phyloP scores from a whole-genome alignment of 1,140 invertebrate species.

The Bradynema listronoti region DNA sequence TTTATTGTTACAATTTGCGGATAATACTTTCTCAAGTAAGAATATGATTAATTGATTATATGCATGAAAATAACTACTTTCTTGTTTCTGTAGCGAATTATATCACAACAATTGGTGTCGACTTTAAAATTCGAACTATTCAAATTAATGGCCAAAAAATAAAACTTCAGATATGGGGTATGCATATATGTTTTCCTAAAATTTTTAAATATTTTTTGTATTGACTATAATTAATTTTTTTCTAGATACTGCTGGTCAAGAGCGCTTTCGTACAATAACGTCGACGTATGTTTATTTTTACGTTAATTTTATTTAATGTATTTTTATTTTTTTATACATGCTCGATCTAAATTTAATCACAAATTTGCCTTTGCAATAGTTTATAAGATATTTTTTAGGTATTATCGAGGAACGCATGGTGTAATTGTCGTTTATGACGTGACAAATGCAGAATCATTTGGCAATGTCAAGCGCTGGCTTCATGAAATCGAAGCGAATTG shows the following conservation, averaged over 20 bases:
- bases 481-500: slow-evolving; percentile 99
- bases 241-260: slow-evolving; percentile 64
- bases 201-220: slow-evolving; percentile 65
- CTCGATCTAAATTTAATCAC: too few species aligned
- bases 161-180: slow-evolving; percentile 89
- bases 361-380: slow-evolving; percentile 1
- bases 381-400: slow-evolving; percentile 64
- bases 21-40: slow-evolving; percentile 87
- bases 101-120: slow-evolving; percentile 98
- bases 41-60: slow-evolving; percentile 11
- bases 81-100: slow-evolving; percentile 68
- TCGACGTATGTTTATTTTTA: slow-evolving; percentile 67
- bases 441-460: slow-evolving; percentile 94
- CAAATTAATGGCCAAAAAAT: slow-evolving; percentile 86
- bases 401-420: slow-evolving; percentile 96
- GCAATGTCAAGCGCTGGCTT: slow-evolving; percentile 87
- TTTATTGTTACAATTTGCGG: slow-evolving; percentile 87
- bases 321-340: slow-evolving; percentile 21
- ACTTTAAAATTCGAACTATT: slow-evolving; percentile 97
- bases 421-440: slow-evolving; percentile 95
- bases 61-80: neutral
- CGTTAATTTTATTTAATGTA: slow-evolving; percentile 20
- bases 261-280: slow-evolving; percentile 88
- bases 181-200: neutral
- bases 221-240: neutral